Conservation (phyloP, 92 coral and sea anemone species). For the Siderastrea siderea region DNA sequence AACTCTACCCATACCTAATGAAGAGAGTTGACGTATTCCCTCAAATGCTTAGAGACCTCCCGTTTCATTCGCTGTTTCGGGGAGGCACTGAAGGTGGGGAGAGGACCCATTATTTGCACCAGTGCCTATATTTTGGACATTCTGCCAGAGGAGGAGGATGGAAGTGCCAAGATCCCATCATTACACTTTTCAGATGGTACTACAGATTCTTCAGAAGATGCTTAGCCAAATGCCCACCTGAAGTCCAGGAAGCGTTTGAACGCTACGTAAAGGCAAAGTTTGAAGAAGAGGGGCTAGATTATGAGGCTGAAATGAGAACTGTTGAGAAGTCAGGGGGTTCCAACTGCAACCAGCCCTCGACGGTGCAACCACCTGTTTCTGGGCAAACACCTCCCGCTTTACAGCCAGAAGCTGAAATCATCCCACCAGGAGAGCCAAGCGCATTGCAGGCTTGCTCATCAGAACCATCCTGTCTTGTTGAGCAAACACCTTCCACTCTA, state of each 20-base stretch:
- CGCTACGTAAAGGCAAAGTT: constrained; percentile 1
- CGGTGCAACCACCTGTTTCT: neutral
- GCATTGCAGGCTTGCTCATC: too few species aligned
- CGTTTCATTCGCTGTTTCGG: too few species aligned
- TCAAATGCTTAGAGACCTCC: neutral
- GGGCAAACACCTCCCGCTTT: neutral
- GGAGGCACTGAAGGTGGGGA: too few species aligned
- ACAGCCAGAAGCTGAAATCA: neutral
- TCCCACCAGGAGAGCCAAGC: too few species aligned
- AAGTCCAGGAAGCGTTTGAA: neutral
- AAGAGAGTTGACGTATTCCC: constrained; percentile 5
- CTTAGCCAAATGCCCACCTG: constrained; percentile 2
- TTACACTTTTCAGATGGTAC: neutral
- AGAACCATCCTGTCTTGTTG: too few species aligned
- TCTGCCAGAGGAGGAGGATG: too few species aligned
- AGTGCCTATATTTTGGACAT: too few species aligned
- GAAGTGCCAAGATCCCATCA: too few species aligned
- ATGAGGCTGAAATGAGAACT: neutral
- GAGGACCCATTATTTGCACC: too few species aligned
- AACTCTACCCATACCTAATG: neutral
- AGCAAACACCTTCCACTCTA: too few species aligned
- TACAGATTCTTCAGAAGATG: constrained; percentile 6
- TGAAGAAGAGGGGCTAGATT: neutral
- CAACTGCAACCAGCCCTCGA: neutral
- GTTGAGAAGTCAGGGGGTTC: neutral